Evolutionary conservation across 2,113 vertebrate genomes (phyloP).

Genomic region (Anas platyrhynchos): DNA sequence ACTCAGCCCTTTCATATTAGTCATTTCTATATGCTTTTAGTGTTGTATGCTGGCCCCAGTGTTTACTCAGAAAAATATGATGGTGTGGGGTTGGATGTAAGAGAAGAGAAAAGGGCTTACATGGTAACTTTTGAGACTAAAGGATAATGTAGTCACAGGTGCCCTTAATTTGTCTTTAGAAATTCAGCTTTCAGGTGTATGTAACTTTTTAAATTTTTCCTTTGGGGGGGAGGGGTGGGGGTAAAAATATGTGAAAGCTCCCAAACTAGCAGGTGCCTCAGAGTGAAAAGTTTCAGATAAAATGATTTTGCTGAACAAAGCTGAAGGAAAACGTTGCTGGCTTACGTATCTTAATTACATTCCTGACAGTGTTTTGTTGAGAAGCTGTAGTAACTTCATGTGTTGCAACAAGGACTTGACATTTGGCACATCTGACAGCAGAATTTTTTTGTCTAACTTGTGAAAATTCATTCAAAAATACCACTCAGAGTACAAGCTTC

Average conservation of each 20-base stretch:
- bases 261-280: neutral
- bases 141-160: neutral
- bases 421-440: neutral
- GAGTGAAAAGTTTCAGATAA: neutral
- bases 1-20: neutral
- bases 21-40: neutral
- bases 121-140: neutral
- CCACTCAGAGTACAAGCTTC: neutral
- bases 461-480: neutral
- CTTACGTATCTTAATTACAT: neutral
- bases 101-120: neutral
- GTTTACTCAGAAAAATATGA: neutral
- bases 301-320: neutral
- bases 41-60: fast-evolving
- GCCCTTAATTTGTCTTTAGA: neutral
- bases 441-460: neutral
- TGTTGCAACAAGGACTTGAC: neutral
- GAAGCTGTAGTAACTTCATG: neutral
- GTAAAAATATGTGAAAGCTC: neutral
- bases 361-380: neutral
- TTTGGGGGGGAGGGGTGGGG: neutral
- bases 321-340: neutral
- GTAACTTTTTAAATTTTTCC: neutral
- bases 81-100: neutral
- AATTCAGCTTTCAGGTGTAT: neutral